These are phyloP conservation scores for Vultur gryphus DNA, from an alignment of 2,797 vertebrate genomes.

Conservation along the genomic window DNA sequence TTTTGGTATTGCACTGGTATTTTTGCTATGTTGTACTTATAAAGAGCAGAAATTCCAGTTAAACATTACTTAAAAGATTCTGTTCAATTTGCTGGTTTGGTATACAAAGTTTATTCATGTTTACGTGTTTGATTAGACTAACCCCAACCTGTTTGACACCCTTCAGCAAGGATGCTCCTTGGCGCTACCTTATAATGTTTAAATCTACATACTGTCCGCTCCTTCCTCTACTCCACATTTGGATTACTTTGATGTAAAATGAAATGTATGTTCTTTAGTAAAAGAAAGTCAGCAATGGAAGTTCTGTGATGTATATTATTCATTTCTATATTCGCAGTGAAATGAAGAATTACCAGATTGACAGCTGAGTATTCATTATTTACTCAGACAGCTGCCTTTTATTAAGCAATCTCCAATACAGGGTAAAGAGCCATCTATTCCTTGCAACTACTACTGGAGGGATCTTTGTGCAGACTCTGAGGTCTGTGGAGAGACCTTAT, in stretches of 20 bases:
- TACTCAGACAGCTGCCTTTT: neutral
- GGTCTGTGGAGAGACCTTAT: neutral
- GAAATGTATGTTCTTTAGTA: neutral
- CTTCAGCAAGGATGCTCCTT: neutral
- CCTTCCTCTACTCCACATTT: neutral
- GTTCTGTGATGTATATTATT: neutral
- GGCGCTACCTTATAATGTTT: neutral
- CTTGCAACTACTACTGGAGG: neutral
- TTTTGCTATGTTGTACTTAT: neutral
- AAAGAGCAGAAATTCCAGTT: neutral
- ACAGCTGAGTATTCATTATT: neutral
- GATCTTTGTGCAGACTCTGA: neutral
- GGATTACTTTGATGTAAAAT: neutral
- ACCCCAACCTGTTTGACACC: too few species aligned
- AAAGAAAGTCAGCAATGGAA: neutral
- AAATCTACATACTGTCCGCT: neutral
- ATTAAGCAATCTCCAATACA: neutral
- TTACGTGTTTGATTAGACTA: neutral
- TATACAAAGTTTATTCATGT: neutral
- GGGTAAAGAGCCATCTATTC: neutral
- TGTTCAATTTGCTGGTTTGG: neutral
- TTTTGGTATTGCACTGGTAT: neutral
- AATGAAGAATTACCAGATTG: neutral
- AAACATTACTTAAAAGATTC: neutral
- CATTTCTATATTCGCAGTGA: neutral